Percentiles rank a stretch among this genome's conserved stretches.
Evolutionary conservation across 2,113 vertebrate genomes (phyloP).

Genomic region (Oophaga pumilio): DNA sequence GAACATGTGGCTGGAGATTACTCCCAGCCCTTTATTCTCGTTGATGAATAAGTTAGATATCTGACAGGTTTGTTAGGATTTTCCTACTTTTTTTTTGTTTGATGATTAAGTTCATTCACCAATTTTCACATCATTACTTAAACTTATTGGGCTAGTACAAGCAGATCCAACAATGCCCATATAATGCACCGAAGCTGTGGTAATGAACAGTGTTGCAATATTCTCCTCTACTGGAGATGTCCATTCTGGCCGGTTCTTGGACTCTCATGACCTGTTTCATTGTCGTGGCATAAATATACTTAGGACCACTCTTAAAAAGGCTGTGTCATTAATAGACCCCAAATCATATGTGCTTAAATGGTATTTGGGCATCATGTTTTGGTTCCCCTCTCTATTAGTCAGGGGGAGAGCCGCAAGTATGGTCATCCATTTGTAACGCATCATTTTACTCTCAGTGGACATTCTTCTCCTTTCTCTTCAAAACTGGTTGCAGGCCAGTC

Average conservation of each 20-base stretch:
- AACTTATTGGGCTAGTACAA: background rate
- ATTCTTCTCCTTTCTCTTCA: too few species aligned
- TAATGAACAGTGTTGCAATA: too few species aligned
- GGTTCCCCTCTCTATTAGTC: too few species aligned
- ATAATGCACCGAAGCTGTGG: too few species aligned
- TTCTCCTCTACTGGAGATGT: background rate
- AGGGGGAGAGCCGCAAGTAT: too few species aligned
- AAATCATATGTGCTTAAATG: background rate
- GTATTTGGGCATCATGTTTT: background rate
- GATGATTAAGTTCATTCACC: background rate
- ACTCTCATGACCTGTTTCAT: background rate
- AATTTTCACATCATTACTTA: background rate
- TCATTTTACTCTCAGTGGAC: too few species aligned
- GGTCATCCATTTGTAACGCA: too few species aligned
- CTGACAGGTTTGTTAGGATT: background rate
- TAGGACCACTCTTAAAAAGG: background rate
- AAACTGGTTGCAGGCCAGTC: too few species aligned
- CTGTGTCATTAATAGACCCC: too few species aligned
- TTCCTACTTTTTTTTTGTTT: background rate
- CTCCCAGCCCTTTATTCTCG: slow-evolving; percentile 46
- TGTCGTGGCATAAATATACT: background rate
- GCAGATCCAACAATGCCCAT: background rate
- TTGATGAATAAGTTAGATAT: background rate
- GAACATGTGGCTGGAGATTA: background rate
- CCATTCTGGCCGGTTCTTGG: background rate